Base-by-base conservation (phyloP, 2,113 vertebrate genomes). In the Macaca mulatta region DNA sequence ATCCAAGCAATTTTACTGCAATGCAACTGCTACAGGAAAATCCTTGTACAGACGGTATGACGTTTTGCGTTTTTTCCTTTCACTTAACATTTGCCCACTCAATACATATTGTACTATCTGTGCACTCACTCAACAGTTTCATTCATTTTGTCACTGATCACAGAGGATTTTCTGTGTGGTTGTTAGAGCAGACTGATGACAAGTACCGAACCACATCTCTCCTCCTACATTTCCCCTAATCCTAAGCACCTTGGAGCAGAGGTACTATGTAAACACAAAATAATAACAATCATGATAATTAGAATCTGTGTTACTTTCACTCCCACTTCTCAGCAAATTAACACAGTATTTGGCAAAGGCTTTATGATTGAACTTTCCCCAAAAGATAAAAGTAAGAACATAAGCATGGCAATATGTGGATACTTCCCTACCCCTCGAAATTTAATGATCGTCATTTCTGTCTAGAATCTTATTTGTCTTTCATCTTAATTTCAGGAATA, bases 11-110 rank as follows among this genome's bases (percentile, higher is more conserved):
- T 95, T 95, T 90, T 94, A 97, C 97, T 97, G 98, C 61, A 97
- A 55, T 81, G 97, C 96, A 97, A 96, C 97, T 50, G 98, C 97
- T 96, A 98, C 96, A 97, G 97, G 97, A 97, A 98, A 98, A 97
- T 94, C 94, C 97, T 98, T 89, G 97, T 88, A 81, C 97, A 97
- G 93, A 61, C 61, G 85, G 72, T 45, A 93, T 97, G 97, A 97
- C 94, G 97, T 90, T 97, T 86, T 93, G 90, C 89, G 90, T 97
- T 86, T 97, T 93, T 96, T 94, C 98, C 89, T 18, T 91, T 98
- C 86, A 78, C 84, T 98, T 97, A 96, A 69, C 95, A 98, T 96
- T 97, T 98, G 97, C 96, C 97, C 97, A 97, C 97, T 97, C 94
- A 97, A 94, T 98, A 89, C 94, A 97, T 72, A 93, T 50, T 92